Base-by-base conservation (phyloP, 2,888 invertebrate genomes). In the Folsomia candida region DNA sequence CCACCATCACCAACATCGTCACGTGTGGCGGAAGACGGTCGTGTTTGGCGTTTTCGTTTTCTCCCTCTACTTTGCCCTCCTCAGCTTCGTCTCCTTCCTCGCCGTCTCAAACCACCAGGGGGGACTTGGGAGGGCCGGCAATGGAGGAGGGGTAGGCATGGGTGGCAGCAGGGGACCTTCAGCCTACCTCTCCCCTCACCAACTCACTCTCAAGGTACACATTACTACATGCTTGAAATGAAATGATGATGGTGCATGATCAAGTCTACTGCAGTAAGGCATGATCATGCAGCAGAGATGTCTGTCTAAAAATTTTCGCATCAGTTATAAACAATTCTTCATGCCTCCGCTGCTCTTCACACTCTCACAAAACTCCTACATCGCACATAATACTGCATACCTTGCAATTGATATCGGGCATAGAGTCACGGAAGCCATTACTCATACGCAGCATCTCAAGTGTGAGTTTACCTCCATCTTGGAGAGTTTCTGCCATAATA, bases 1-100 rank as follows among this genome's bases (percentile, higher is more conserved):
- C 26, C 67, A 69, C 27, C 22, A 24, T 58, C 20, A 22, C 24
- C 59, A 59, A 14, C 51, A 60, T 60, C 51, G 74, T 22, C 71
- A 75, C 58, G 68, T 75, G 67, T 79, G 79, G 77, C 70, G 78
- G 64, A 75, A 74, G 69, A 79, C 79, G 3, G 75, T 78, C 9
- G 75, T 77, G 3, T 78, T 79, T 65, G 79, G 77, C 24, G 67
- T 79, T 22, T 78, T 78, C 70, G 76, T 78, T 58, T 78, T 78
- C 64, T 73, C 76, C 3, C 72, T 79, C 2, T 79, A 79, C 66
- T 79, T 79, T 73, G 79, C 76, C 14, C 78, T 79, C 20, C 74
- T 79, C 62, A 78, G 74, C 47, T 76, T 78, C 63, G 77, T 79
- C 61, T 78, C 77, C 18, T 79, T 78, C 69, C 67, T 79, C 6